Percentiles rank a stretch among this genome's conserved stretches.
These are phyloP conservation scores for Sander vitreus DNA, from an alignment of 2,113 vertebrate species.

Conservation along the genomic window DNA sequence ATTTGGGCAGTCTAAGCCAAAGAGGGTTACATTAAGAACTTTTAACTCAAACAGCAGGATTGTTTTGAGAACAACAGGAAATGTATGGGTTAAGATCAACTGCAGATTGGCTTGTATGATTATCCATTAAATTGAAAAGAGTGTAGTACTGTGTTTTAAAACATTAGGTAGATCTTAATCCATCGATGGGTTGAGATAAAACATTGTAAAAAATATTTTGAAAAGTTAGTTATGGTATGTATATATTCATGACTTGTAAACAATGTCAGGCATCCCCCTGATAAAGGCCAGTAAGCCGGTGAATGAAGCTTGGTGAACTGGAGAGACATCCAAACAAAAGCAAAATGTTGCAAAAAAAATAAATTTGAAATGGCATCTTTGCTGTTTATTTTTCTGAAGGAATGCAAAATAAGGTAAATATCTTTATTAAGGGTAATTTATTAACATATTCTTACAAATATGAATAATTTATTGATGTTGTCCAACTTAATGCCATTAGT, in stretches of 20 bases:
- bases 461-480: slow-evolving; percentile 78
- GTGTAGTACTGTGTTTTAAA: neutral
- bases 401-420: neutral
- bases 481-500: slow-evolving; percentile 68
- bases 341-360: too few species aligned
- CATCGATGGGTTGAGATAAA: neutral
- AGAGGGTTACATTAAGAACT: neutral
- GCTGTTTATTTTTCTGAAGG: too few species aligned
- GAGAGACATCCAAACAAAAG: too few species aligned
- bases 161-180: too few species aligned
- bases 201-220: neutral
- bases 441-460: slow-evolving; percentile 51
- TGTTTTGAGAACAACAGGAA: neutral
- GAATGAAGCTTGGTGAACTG: too few species aligned
- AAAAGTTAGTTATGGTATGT: neutral
- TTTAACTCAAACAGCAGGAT: neutral
- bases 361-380: too few species aligned
- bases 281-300: too few species aligned
- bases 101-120: neutral
- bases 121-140: neutral
- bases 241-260: neutral
- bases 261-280: too few species aligned
- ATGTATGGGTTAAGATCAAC: neutral
- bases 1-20: neutral
- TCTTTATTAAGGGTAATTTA: slow-evolving; percentile 33